A percentile compares a stretch with the other conserved stretches of the same genome.
These are phyloP conservation scores for Drosophila prostipennis DNA, from an alignment of 2,888 invertebrate species.

Conservation along the genomic window DNA sequence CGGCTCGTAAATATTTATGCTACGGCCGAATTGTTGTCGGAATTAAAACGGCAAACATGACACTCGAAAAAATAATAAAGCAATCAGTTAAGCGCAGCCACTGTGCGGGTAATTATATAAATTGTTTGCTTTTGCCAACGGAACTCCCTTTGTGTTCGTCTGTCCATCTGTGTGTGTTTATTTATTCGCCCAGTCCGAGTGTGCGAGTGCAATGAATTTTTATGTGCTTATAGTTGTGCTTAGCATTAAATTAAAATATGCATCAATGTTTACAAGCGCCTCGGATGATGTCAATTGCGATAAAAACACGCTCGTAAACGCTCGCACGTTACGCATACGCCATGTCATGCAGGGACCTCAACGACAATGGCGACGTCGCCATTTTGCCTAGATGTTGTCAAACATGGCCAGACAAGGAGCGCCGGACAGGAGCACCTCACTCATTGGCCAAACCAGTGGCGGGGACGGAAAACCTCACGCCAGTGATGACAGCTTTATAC, in stretches of 20 bases:
- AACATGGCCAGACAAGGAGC: conserved; percentile 38
- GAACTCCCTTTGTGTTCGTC: conserved; percentile 3
- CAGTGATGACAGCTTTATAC: conserved; percentile 14
- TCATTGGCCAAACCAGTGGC: conserved; percentile 35
- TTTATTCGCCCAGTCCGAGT: conserved; percentile 19
- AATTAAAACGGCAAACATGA: conserved; percentile 40
- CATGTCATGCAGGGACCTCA: conserved; percentile 42
- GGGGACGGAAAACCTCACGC: conserved; percentile 14
- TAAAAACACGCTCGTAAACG: conserved; percentile 60
- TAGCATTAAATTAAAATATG: conserved; percentile 49
- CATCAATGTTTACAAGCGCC: conserved; percentile 43
- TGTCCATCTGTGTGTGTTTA: conserved; percentile 1
- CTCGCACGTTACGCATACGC: conserved; percentile 57
- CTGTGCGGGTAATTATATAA: conserved; percentile 58
- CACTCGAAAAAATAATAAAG: conserved; percentile 59
- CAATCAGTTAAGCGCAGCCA: conserved; percentile 58
- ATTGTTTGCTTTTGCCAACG: conserved; percentile 49
- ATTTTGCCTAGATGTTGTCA: conserved; percentile 47
- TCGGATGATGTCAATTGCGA: conserved; percentile 50
- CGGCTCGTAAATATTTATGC: conserved; percentile 37
- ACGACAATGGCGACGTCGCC: conserved; percentile 38
- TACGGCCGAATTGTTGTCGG: conserved; percentile 27
- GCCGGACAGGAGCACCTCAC: conserved; percentile 51
- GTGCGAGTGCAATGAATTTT: conserved; percentile 44
- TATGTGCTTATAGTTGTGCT: conserved; percentile 32